phyloP scores from a whole-genome alignment of 2,113 vertebrate species.

The Ciconia boyciana region DNA sequence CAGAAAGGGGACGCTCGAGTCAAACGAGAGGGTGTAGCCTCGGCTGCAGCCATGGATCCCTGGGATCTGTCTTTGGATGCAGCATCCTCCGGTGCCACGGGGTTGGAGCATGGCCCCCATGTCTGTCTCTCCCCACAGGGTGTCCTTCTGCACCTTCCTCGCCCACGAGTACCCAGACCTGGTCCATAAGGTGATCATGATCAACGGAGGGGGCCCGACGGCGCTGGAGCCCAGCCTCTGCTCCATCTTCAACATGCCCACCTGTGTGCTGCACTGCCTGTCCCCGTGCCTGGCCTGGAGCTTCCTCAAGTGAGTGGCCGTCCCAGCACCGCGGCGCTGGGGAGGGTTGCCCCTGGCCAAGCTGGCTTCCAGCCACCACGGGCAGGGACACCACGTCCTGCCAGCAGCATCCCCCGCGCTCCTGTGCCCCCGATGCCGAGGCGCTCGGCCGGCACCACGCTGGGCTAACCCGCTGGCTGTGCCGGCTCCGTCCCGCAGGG shows the following conservation, averaged over 20 bases:
- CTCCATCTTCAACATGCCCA: slow-evolving; percentile 96
- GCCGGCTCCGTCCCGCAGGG: slow-evolving; percentile 57
- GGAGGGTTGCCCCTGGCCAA: background rate
- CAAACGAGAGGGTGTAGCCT: background rate
- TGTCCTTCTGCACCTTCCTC: slow-evolving; percentile 97
- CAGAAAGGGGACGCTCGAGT: rapidly evolving
- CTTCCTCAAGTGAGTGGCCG: slow-evolving; percentile 85
- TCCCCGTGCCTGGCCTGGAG: slow-evolving; percentile 93
- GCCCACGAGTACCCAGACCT: slow-evolving; percentile 95
- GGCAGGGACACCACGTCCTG: background rate
- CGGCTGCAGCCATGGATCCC: background rate
- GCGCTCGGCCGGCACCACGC: rapidly evolving
- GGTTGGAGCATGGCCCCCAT: rapidly evolving
- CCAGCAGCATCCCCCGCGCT: background rate
- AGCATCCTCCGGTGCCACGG: background rate
- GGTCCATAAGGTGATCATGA: slow-evolving; percentile 98
- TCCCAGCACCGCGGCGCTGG: rapidly evolving
- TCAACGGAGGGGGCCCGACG: slow-evolving; percentile 94
- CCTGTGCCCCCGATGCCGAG: rapidly evolving
- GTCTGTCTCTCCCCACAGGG: slow-evolving; percentile 59
- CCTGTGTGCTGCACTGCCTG: slow-evolving; percentile 89
- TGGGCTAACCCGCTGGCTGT: background rate
- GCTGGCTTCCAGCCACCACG: background rate
- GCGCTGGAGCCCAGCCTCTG: slow-evolving; percentile 94
- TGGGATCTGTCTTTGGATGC: background rate